A percentile compares a stretch with the other conserved stretches of the same genome.
Evolutionary conservation across 1,140 invertebrate species (phyloP).

Genomic region (Aradophagus sp.): DNA sequence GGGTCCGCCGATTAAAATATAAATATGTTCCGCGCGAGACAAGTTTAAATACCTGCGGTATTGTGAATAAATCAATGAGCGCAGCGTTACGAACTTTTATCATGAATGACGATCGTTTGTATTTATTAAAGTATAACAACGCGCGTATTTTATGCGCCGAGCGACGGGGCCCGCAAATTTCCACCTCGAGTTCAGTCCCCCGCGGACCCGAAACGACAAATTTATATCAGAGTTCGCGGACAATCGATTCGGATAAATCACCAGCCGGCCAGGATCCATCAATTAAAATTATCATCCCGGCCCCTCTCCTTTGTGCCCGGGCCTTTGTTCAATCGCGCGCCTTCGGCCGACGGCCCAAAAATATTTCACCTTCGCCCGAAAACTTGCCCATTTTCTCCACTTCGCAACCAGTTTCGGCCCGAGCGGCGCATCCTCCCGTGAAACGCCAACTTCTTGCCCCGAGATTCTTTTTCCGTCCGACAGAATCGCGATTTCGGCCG

Average conservation of each 20-base stretch:
- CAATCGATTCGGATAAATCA: constrained; percentile 31
- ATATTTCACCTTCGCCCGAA: too few species aligned
- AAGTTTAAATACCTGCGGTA: constrained; percentile 55
- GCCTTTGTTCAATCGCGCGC: not conserved
- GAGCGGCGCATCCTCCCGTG: too few species aligned
- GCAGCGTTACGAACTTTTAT: constrained; percentile 51
- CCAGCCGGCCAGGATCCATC: constrained; percentile 6
- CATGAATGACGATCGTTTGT: constrained; percentile 55
- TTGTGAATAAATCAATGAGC: constrained; percentile 56
- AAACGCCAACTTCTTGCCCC: too few species aligned
- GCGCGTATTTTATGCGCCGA: constrained; percentile 37
- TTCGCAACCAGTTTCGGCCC: too few species aligned
- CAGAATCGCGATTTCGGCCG: too few species aligned
- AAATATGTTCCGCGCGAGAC: constrained; percentile 51
- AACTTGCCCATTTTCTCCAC: too few species aligned
- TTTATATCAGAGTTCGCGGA: constrained; percentile 26
- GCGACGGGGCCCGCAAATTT: constrained; percentile 39
- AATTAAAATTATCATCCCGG: constrained; percentile 13
- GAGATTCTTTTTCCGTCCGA: too few species aligned
- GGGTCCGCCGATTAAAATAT: constrained; percentile 56
- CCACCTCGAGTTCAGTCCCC: not conserved
- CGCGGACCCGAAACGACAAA: constrained; percentile 13
- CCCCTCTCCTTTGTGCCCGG: not conserved
- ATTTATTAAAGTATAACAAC: constrained; percentile 52
- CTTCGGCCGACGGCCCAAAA: too few species aligned